Evolutionary conservation across 2,113 vertebrate genomes (phyloP).

Genomic region (Tretioscincus oriximinensis): DNA sequence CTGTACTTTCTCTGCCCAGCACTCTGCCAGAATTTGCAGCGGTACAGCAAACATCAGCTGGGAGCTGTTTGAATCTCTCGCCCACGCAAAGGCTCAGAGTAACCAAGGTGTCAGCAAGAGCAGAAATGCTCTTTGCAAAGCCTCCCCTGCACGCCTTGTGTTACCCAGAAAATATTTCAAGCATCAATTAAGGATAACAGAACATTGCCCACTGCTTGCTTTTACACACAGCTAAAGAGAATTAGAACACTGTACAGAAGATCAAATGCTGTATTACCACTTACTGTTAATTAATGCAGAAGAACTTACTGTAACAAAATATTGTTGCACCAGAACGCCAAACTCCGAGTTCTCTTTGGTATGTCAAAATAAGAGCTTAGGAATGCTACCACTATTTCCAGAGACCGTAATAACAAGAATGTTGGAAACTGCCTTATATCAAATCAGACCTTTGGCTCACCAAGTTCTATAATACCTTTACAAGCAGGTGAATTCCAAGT

Average conservation of each 20-base stretch:
- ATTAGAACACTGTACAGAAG: neutral
- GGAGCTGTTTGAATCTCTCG: conserved; percentile 10
- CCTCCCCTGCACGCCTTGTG: neutral
- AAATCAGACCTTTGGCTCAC: too few species aligned
- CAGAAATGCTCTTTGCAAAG: neutral
- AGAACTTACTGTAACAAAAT: neutral
- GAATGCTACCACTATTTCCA: too few species aligned
- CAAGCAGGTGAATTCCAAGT: too few species aligned
- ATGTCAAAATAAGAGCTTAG: too few species aligned
- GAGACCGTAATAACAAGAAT: too few species aligned
- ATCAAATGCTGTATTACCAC: neutral
- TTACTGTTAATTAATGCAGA: neutral
- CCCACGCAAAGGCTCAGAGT: conserved; percentile 20
- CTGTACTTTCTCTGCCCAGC: conserved; percentile 23
- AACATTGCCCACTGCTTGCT: neutral
- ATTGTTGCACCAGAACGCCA: neutral
- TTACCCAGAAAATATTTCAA: conserved; percentile 37
- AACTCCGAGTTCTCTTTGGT: too few species aligned
- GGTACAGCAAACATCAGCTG: conserved; percentile 38
- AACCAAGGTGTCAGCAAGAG: conserved; percentile 26
- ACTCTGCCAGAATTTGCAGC: conserved; percentile 18
- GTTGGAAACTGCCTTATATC: too few species aligned
- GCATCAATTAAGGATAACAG: neutral
- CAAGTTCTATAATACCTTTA: too few species aligned
- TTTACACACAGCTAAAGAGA: neutral